Conservation (phyloP, 1,140 invertebrate genomes). For the Drosophila lacertosa region DNA sequence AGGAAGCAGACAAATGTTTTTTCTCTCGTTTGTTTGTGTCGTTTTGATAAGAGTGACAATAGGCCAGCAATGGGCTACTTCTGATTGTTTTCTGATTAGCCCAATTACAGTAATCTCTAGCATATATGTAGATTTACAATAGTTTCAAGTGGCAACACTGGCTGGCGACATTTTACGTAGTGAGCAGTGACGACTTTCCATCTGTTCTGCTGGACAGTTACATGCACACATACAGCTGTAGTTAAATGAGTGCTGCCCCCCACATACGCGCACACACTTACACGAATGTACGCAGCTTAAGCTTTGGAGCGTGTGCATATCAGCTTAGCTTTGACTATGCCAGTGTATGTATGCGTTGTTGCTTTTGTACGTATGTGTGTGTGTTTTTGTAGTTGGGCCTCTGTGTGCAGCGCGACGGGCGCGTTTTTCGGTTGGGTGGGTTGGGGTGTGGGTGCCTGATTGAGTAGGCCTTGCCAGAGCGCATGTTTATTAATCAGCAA, state of each 20-base stretch:
- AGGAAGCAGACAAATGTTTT: constrained; percentile 17
- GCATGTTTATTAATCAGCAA: constrained; percentile 80
- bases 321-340: constrained; percentile 45
- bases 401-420: constrained; percentile 10
- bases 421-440: constrained; percentile 27
- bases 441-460: constrained; percentile 54
- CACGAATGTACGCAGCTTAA: constrained; percentile 37
- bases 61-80: neutral
- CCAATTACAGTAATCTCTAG: constrained; percentile 11
- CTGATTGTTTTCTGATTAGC: constrained; percentile 41
- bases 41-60: constrained; percentile 11
- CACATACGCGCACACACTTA: constrained; percentile 2
- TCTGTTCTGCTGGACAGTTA: constrained; percentile 38
- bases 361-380: constrained; percentile 9
- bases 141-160: neutral
- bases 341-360: constrained; percentile 37
- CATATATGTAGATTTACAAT: constrained; percentile 4
- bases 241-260: constrained; percentile 41
- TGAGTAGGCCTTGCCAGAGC: constrained; percentile 75
- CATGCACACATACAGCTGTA: constrained; percentile 27
- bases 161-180: constrained; percentile 9
- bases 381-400: constrained; percentile 24
- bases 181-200: constrained; percentile 1
- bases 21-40: constrained; percentile 9
- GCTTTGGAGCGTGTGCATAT: constrained; percentile 46